phyloP scores from a whole-genome alignment of 2,797 vertebrate species.

The Selene dorsalis region DNA sequence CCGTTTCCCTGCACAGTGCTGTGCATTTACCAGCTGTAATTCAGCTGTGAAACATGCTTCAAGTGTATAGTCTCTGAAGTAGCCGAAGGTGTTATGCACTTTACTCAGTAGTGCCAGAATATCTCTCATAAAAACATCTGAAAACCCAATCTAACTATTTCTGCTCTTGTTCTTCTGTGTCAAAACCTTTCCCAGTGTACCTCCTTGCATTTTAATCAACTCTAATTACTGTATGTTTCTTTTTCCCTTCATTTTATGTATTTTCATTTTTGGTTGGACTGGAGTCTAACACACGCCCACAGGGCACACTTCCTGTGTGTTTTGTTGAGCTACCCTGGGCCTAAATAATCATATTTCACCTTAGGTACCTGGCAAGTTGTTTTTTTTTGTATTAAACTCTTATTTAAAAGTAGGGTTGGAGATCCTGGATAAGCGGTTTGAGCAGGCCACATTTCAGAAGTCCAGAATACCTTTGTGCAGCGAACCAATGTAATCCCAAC shows the following conservation, averaged over 20 bases:
- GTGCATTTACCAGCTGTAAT: conserved; percentile 59
- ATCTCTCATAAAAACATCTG: conserved; percentile 44
- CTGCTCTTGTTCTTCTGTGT: conserved; percentile 49
- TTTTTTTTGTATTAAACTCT: conserved; percentile 65
- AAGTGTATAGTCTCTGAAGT: conserved; percentile 44
- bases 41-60: conserved; percentile 61
- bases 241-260: conserved; percentile 15
- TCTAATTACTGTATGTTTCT: conserved; percentile 50
- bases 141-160: conserved; percentile 32
- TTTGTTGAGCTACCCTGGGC: conserved; percentile 18
- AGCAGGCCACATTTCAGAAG: too few relatives aligned
- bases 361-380: conserved; percentile 35
- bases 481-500: too few relatives aligned
- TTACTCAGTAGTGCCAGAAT: conserved; percentile 45
- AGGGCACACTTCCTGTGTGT: conserved; percentile 25
- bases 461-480: too few relatives aligned
- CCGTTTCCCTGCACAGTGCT: conserved; percentile 46
- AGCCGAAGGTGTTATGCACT: conserved; percentile 49
- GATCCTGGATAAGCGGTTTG: too few relatives aligned
- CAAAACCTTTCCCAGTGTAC: conserved; percentile 32
- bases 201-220: conserved; percentile 56
- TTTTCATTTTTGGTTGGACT: conserved; percentile 40
- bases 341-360: conserved; percentile 40
- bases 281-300: conserved; percentile 31
- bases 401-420: too few relatives aligned